Base-by-base conservation (phyloP, 2,888 invertebrate species). In the Agrotis ipsilon region DNA sequence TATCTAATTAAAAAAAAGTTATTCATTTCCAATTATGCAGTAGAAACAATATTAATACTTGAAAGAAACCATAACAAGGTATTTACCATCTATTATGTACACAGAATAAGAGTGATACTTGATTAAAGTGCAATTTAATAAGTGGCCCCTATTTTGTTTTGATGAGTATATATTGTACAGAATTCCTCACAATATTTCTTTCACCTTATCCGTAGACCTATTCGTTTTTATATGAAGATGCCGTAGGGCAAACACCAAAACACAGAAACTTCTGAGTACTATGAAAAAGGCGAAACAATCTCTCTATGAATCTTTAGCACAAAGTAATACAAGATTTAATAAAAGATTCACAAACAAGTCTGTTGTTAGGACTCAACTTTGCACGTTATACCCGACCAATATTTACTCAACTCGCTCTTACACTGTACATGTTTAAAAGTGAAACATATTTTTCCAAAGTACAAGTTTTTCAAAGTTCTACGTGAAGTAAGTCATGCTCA, bases 341-440 rank as follows among this genome's bases (percentile, higher is more conserved):
- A 68, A 67, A 75, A 67, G 19, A 39, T 76, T 61, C 46, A 54
- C 46, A 75, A 27, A 5, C 1, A 43, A 39, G 55, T 21, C 27
- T 76, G 57, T 63, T 72, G 39, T 66, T 54, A 51, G 46, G 24
- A 49, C 18, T 52, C 18, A 77, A 77, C 61, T 78, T 78, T 63
- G 1, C 21, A 63, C 39, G 61, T 51, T 64, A 61, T 45, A 43
- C 54, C 11, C 49, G 14, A 62, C 49, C 52, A 58, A 78, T 74
- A 55, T 63, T 67, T 57, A 55, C 46, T 66, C 67, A 54, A 39
- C 13, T 55, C n/a, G 18, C 21, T 39, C 62, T 68, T 52, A 67
- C 58, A 13, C 24, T 14, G 14, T 60, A 9, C 52, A 48, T 32
- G 32, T 51, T 52, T 51, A 51, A 59, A 78, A 66, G 49, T 43